Evolutionary conservation across 2,888 invertebrate species (phyloP).

Genomic region (Ormyrus nitidulus): DNA sequence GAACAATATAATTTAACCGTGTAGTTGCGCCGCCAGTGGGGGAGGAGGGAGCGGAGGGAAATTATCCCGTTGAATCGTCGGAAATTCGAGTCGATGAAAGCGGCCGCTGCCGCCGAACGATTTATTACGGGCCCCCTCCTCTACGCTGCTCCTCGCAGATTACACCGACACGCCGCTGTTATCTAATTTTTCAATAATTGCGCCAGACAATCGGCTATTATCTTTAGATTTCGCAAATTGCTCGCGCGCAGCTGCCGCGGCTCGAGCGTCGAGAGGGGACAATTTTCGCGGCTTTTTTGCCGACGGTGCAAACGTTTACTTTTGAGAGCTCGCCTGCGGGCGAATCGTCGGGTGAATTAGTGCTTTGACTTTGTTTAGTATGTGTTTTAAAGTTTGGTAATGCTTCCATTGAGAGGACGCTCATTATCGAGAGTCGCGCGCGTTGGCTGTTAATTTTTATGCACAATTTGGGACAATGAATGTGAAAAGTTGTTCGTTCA

Average conservation of each 20-base stretch:
- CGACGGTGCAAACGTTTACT: not conserved
- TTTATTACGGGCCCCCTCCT: not conserved
- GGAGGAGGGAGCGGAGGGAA: not conserved
- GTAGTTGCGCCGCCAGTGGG: no score
- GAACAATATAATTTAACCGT: constrained; percentile 3
- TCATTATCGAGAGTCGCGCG: not conserved
- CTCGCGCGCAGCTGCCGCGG: not conserved
- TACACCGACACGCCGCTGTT: constrained; percentile 2
- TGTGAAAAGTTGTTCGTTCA: no score
- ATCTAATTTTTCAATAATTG: constrained; percentile 47
- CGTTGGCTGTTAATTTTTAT: no score
- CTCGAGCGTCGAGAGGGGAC: not conserved
- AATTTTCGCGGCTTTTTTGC: not conserved
- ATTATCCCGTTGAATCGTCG: constrained; percentile 46
- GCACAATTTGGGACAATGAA: no score
- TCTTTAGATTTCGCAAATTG: constrained; percentile 16
- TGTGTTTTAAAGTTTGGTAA: not conserved
- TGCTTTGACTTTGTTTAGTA: no score
- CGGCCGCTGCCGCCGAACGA: not conserved
- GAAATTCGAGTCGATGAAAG: constrained; percentile 46
- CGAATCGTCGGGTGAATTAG: not conserved
- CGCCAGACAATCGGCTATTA: constrained; percentile 26
- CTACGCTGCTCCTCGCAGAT: not conserved
- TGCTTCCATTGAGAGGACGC: not conserved
- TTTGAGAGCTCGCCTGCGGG: not conserved